phyloP scores from a whole-genome alignment of 2,113 vertebrate genomes.

The Alethe diademata region DNA sequence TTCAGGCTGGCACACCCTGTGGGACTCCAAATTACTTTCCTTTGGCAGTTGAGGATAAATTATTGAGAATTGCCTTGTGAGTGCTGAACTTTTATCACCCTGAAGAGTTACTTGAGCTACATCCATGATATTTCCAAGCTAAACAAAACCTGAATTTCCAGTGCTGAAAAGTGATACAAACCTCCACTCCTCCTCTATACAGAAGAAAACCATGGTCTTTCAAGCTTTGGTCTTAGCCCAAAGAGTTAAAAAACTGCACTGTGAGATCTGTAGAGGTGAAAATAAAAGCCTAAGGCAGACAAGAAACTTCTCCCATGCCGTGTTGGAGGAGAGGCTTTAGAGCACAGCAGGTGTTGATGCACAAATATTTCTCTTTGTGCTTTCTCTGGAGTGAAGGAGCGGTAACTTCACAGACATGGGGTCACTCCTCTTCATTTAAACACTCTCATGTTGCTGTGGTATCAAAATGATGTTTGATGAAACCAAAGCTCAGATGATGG shows the following conservation, averaged over 20 bases:
- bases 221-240: neutral
- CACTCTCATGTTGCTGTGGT: fast-evolving
- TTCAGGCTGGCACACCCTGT: neutral
- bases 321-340: neutral
- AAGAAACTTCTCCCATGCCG: fast-evolving
- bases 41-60: neutral
- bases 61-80: neutral
- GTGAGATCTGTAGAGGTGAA: neutral
- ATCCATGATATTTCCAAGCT: neutral
- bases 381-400: neutral
- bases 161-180: neutral
- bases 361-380: neutral
- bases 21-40: neutral
- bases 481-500: neutral
- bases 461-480: neutral
- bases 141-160: slow-evolving; percentile 10
- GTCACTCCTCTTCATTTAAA: neutral
- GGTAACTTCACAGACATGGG: fast-evolving
- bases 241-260: neutral
- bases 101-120: neutral
- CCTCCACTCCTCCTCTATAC: neutral
- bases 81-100: neutral
- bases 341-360: fast-evolving
- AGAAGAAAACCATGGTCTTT: neutral
- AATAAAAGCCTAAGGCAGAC: neutral